Evolutionary conservation across 2,888 invertebrate species (phyloP).

Genomic region (Polyommatus icarus): DNA sequence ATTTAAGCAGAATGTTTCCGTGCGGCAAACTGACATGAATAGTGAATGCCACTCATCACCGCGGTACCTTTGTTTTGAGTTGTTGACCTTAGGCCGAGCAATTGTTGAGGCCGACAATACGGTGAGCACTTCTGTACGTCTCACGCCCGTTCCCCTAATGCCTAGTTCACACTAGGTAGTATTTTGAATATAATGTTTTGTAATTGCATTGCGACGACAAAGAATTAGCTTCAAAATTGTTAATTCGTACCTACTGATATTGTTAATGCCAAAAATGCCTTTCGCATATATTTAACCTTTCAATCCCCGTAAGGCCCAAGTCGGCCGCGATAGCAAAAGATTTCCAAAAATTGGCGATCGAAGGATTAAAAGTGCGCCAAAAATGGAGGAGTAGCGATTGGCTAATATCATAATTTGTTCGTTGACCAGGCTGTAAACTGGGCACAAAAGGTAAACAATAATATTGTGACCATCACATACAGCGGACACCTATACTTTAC

Average conservation of each 20-base stretch:
- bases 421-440: too few species aligned
- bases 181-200: background rate
- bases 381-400: too few species aligned
- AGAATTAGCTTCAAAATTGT: background rate
- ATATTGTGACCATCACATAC: background rate
- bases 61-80: conserved; percentile 22
- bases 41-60: conserved; percentile 7
- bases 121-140: background rate
- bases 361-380: too few species aligned
- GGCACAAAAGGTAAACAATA: background rate
- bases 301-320: too few species aligned
- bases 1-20: conserved; percentile 1
- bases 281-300: background rate
- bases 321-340: too few species aligned
- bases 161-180: background rate
- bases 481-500: background rate
- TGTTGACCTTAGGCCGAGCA: conserved; percentile 20
- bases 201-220: too few species aligned
- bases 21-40: conserved; percentile 12
- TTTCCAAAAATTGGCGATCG: too few species aligned
- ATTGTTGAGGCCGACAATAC: background rate
- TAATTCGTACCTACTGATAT: too few species aligned
- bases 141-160: background rate
- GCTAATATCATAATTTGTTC: too few species aligned
- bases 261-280: background rate